phyloP scores from a whole-genome alignment of 2,797 vertebrate species.

The Tachyglossus aculeatus region DNA sequence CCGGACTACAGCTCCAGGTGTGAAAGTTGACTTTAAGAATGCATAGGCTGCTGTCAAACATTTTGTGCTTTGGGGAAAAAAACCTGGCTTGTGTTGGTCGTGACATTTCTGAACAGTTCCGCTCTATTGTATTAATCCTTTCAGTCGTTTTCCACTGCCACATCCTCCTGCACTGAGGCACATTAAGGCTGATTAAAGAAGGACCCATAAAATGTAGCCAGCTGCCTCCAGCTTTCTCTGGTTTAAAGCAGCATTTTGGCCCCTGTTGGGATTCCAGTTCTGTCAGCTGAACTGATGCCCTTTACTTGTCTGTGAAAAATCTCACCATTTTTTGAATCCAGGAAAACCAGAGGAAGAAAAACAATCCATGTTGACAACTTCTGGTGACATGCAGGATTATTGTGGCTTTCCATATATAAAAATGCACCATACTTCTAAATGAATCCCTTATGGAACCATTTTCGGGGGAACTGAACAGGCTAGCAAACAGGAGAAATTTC shows the following conservation, averaged over 20 bases:
- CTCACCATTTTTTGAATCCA: constrained; percentile 3
- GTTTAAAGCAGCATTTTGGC: not conserved
- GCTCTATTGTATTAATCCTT: not conserved
- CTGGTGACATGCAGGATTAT: not conserved
- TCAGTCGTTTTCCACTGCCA: not conserved
- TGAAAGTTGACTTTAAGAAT: not conserved
- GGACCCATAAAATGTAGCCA: not conserved
- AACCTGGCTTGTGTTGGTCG: not conserved
- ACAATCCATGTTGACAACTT: not conserved
- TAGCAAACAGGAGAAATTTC: not conserved
- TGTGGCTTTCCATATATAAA: not conserved
- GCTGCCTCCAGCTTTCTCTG: not conserved
- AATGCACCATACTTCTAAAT: constrained; percentile 17
- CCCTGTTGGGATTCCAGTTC: not conserved
- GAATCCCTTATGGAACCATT: not conserved
- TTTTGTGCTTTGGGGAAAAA: not conserved
- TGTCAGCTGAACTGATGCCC: not conserved
- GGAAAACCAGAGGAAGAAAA: constrained; percentile 12
- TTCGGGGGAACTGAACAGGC: constrained; percentile 29
- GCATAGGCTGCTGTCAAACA: not conserved
- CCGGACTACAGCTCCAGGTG: not conserved
- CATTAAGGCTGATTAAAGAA: not conserved
- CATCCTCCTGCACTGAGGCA: not conserved
- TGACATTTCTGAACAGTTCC: not conserved
- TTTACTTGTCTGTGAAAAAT: constrained; percentile 7